These are phyloP conservation scores for Penaeus chinensis DNA, from an alignment of 1,140 invertebrate species.

Conservation along the genomic window DNA sequence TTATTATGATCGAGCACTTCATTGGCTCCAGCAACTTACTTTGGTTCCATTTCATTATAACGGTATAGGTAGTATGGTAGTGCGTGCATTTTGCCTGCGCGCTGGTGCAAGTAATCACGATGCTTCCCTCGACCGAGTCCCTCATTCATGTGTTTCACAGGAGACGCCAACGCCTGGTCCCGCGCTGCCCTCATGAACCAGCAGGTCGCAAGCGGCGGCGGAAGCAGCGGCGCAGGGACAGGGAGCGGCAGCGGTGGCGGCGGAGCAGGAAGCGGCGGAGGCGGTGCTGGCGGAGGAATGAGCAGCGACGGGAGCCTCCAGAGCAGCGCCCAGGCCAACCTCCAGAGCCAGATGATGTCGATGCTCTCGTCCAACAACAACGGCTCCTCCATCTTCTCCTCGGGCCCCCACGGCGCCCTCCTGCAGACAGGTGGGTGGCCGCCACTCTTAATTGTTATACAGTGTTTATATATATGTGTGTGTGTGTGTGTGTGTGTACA, in stretches of 20 bases:
- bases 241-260: neutral
- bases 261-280: neutral
- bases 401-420: slow-evolving; percentile 31
- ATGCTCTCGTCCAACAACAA: slow-evolving; percentile 35
- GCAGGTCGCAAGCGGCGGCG: slow-evolving; percentile 15
- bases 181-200: slow-evolving; percentile 54
- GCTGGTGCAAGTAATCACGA: no score
- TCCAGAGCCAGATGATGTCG: slow-evolving; percentile 54
- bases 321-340: slow-evolving; percentile 36
- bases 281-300: neutral
- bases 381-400: slow-evolving; percentile 40
- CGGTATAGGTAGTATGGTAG: no score
- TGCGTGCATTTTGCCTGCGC: no score
- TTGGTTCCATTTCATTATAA: no score
- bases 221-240: neutral
- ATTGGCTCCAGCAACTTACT: no score
- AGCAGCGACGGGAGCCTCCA: slow-evolving; percentile 14
- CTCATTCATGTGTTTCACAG: slow-evolving; percentile 3
- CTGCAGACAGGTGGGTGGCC: slow-evolving; percentile 41
- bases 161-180: slow-evolving; percentile 46
- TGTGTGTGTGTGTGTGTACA: no score
- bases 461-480: no score
- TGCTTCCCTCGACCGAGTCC: no score
- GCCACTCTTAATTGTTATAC: neutral
- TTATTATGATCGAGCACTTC: no score